Percentiles rank a stretch among this genome's conserved stretches.
These are phyloP conservation scores for Callocephalon fimbriatum DNA, from an alignment of 2,113 vertebrate species.

Conservation along the genomic window DNA sequence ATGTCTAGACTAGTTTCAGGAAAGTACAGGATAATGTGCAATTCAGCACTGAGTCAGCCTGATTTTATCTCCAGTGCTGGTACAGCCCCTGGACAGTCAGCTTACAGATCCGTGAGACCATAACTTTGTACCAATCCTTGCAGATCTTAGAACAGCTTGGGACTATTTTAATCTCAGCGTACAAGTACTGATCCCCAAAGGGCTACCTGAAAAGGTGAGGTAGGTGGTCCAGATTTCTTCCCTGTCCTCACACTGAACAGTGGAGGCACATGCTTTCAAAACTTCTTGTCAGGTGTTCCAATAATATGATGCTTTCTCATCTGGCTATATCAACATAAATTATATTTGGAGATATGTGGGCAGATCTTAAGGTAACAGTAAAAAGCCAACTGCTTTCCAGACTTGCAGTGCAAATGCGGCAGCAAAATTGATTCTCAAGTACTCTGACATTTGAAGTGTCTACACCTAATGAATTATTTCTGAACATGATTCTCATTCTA, in stretches of 20 bases:
- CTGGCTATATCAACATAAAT: neutral
- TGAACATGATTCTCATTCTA: neutral
- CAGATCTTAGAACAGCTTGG: neutral
- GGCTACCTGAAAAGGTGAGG: neutral
- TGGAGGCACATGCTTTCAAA: neutral
- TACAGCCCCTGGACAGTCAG: neutral
- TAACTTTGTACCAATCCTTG: neutral
- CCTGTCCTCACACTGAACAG: neutral
- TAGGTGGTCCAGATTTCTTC: neutral
- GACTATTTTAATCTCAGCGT: neutral
- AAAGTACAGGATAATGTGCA: neutral
- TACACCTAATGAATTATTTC: neutral
- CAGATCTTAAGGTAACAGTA: neutral
- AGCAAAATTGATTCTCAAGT: neutral
- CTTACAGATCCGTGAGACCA: neutral
- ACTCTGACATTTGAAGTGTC: neutral
- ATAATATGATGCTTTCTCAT: neutral
- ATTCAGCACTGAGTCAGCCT: neutral
- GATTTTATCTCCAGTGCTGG: neutral
- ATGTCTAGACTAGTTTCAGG: neutral
- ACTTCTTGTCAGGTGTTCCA: neutral
- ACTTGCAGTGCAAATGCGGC: neutral
- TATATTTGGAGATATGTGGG: neutral
- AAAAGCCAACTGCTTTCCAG: neutral
- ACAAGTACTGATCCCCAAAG: neutral